Percentiles rank a stretch among this genome's conserved stretches.
Evolutionary conservation across 2,888 invertebrate species (phyloP).

Genomic region (Pheosia gnoma): DNA sequence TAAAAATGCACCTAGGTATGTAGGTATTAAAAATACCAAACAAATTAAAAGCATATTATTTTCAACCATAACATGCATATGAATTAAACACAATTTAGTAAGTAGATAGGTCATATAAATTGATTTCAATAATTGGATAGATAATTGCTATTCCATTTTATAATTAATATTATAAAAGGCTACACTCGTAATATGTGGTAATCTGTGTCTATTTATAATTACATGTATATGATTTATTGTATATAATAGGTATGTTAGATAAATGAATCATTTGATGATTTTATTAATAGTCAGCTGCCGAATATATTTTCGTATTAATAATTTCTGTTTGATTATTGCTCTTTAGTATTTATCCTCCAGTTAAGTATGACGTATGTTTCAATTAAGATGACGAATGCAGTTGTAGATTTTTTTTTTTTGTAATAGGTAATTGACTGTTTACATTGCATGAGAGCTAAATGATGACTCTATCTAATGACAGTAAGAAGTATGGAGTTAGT

Average conservation of each 20-base stretch:
- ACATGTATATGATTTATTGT: slow-evolving; percentile 5
- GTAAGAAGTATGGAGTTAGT: too few species aligned
- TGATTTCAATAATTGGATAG: background rate
- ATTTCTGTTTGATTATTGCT: too few species aligned
- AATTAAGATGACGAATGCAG: too few species aligned
- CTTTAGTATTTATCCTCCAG: too few species aligned
- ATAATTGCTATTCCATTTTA: slow-evolving; percentile 4
- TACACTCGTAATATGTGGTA: background rate
- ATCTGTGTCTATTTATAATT: background rate
- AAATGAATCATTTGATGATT: background rate
- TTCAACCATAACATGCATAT: background rate
- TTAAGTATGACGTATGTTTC: too few species aligned
- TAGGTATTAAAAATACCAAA: too few species aligned
- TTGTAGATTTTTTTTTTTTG: too few species aligned
- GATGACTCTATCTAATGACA: too few species aligned
- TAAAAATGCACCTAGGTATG: too few species aligned
- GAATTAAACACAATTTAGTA: slow-evolving; percentile 3
- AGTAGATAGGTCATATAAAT: background rate
- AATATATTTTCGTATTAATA: background rate
- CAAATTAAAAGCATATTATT: background rate
- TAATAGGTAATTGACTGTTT: too few species aligned
- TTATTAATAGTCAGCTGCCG: background rate
- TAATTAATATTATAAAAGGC: background rate
- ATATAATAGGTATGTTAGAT: background rate
- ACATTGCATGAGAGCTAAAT: too few species aligned